A percentile compares a stretch with the other conserved stretches of the same genome.
These are phyloP conservation scores for Passer domesticus DNA, from an alignment of 2,113 vertebrate genomes.

Conservation along the genomic window DNA sequence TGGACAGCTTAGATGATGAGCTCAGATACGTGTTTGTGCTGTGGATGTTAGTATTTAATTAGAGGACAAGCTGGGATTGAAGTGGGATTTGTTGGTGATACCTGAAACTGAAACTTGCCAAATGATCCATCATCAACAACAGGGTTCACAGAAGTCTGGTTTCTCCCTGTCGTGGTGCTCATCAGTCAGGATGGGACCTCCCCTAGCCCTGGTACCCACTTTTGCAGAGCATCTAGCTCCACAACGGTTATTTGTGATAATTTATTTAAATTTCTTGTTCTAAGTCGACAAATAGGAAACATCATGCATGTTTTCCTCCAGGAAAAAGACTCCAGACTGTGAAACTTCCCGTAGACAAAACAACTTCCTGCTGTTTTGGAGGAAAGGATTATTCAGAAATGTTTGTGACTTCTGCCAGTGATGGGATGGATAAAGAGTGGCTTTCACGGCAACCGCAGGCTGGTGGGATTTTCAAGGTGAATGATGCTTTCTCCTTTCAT, in stretches of 20 bases:
- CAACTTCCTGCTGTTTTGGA: slow-evolving; percentile 93
- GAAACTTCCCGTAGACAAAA: slow-evolving; percentile 83
- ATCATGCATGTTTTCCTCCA: slow-evolving; percentile 42
- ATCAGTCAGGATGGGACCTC: not conserved
- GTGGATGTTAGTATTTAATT: slow-evolving; percentile 22
- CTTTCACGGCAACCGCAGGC: slow-evolving; percentile 77
- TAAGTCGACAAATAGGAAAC: not conserved
- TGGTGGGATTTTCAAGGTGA: slow-evolving; percentile 88
- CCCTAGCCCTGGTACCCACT: not conserved
- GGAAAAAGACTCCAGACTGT: slow-evolving; percentile 88
- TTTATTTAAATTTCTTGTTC: not conserved
- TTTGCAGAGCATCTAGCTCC: not conserved
- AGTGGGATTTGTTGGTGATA: not conserved
- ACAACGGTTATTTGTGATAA: rapidly evolving
- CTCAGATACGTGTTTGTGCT: not conserved
- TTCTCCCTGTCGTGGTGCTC: not conserved
- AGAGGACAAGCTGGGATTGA: not conserved
- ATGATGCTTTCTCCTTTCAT: not conserved
- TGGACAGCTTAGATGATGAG: not conserved
- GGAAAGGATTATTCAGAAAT: slow-evolving; percentile 90
- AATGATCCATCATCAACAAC: not conserved
- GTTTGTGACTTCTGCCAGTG: slow-evolving; percentile 86
- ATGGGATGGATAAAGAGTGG: slow-evolving; percentile 76
- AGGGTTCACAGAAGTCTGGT: not conserved
- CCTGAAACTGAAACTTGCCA: slow-evolving; percentile 1